A percentile compares a stretch with the other conserved stretches of the same genome.
Conservation (phyloP, 2,113 vertebrate species). For the Poecilia latipinna region DNA sequence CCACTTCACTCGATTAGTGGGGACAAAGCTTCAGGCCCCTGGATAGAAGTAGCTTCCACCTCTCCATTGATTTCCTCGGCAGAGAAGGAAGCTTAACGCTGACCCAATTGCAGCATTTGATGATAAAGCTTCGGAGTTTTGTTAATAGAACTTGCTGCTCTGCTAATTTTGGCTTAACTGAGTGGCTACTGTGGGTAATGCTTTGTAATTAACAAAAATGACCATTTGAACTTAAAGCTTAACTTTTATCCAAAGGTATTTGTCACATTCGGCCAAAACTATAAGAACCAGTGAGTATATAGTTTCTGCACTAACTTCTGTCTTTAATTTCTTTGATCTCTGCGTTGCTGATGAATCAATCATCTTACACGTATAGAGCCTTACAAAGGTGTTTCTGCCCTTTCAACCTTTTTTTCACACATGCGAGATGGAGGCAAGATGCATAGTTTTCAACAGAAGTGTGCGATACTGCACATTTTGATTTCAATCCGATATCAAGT, state of each 20-base stretch:
- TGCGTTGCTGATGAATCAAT: not conserved
- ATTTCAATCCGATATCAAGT: too few species aligned
- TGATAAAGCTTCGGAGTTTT: conserved; percentile 44
- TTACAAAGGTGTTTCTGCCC: not conserved
- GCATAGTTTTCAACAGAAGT: too few species aligned
- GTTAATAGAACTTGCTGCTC: conserved; percentile 44
- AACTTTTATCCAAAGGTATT: not conserved
- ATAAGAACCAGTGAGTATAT: not conserved
- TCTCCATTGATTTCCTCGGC: conserved; percentile 42
- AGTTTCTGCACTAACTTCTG: not conserved
- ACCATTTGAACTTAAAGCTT: conserved; percentile 10
- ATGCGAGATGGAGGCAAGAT: too few species aligned
- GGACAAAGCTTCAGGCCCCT: conserved; percentile 46
- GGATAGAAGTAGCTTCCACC: conserved; percentile 36
- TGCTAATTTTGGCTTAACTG: conserved; percentile 50
- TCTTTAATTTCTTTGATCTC: not conserved
- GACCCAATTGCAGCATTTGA: conserved; percentile 51
- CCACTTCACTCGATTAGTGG: conserved; percentile 49
- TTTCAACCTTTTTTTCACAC: too few species aligned
- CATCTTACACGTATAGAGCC: not conserved
- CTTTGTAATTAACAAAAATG: conserved; percentile 3
- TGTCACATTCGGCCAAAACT: not conserved
- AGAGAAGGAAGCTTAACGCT: conserved; percentile 54
- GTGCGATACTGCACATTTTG: too few species aligned
- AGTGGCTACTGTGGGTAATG: conserved; percentile 19